Evolutionary conservation across 2,888 invertebrate species (phyloP).

Genomic region (Cephus runcator): DNA sequence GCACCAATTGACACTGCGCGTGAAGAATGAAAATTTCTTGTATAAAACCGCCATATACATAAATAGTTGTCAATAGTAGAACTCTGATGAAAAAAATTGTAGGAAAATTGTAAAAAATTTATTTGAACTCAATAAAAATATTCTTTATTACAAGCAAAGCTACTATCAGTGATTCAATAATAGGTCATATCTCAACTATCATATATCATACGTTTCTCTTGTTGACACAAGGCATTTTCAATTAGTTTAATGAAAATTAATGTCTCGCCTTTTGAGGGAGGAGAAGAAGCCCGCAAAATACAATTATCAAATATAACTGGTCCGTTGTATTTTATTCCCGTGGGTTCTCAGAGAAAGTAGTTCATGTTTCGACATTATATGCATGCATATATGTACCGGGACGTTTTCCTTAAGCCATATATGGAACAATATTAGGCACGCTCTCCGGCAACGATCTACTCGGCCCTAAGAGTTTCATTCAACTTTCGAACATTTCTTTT

Average conservation of each 20-base stretch:
- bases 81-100: not conserved
- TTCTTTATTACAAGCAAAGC: not conserved
- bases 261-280: not conserved
- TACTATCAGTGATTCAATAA: not conserved
- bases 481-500: not conserved
- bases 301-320: not conserved
- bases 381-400: not conserved
- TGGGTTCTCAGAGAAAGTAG: conserved; percentile 13
- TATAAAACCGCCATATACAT: not conserved
- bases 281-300: not conserved
- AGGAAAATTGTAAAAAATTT: not conserved
- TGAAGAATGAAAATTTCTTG: not conserved
- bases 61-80: not conserved
- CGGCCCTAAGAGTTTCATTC: not conserved
- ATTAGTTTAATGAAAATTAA: not conserved
- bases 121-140: not conserved
- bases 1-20: not conserved
- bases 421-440: conserved; percentile 14
- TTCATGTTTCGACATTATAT: conserved; percentile 11
- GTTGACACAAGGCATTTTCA: not conserved
- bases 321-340: not conserved
- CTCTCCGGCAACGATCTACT: not conserved
- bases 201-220: not conserved
- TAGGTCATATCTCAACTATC: not conserved
- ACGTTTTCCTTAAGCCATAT: conserved; percentile 15